phyloP scores from a whole-genome alignment of 2,113 vertebrate species.

The Symphodus melops region DNA sequence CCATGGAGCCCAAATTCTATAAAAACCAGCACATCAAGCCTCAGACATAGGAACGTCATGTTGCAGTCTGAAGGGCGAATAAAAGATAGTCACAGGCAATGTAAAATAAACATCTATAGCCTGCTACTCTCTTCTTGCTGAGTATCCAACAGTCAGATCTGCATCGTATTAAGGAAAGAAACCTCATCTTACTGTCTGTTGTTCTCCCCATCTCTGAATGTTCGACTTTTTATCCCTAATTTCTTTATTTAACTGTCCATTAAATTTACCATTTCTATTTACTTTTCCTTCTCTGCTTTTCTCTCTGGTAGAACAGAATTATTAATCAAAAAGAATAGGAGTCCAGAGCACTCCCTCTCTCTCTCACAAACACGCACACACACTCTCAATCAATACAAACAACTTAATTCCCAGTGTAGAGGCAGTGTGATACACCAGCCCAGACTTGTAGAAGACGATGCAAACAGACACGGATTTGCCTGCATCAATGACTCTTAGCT shows the following conservation, averaged over 20 bases:
- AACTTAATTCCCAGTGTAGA: neutral
- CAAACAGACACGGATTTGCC: slow-evolving; percentile 14
- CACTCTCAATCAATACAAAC: slow-evolving; percentile 42
- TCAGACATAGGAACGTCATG: neutral
- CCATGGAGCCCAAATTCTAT: slow-evolving; percentile 36
- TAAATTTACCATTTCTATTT: slow-evolving; percentile 27
- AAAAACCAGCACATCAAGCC: slow-evolving; percentile 12
- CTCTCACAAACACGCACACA: slow-evolving; percentile 6
- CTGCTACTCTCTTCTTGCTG: neutral
- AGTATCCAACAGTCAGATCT: neutral
- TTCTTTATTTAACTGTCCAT: slow-evolving; percentile 19
- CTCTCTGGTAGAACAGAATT: slow-evolving; percentile 17
- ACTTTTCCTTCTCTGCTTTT: neutral
- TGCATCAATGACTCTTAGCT: neutral
- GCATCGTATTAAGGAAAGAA: neutral
- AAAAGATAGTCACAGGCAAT: slow-evolving; percentile 4
- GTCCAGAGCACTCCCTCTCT: neutral
- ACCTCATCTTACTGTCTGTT: neutral
- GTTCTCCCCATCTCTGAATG: neutral
- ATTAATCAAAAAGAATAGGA: slow-evolving; percentile 33
- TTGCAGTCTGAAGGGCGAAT: slow-evolving; percentile 24
- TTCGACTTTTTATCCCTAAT: neutral
- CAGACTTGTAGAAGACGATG: neutral
- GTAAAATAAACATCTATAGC: slow-evolving; percentile 7
- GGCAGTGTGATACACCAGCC: neutral